Percentiles rank a stretch among this genome's conserved stretches.
phyloP scores from a whole-genome alignment of 1,140 invertebrate genomes.

The Zelostemma sp. region DNA sequence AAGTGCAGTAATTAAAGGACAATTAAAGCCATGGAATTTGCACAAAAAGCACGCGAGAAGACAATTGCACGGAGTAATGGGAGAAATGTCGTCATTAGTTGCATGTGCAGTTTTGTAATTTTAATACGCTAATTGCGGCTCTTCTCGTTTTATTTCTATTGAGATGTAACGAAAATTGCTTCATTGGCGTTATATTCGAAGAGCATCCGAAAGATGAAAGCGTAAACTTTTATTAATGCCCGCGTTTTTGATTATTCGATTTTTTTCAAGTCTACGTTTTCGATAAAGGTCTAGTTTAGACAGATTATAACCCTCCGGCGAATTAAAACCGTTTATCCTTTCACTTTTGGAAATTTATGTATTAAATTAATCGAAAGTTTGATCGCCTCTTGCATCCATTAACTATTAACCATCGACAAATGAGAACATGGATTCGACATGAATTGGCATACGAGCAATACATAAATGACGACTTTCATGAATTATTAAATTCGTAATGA shows the following conservation, averaged over 20 bases:
- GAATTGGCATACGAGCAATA: too few species aligned
- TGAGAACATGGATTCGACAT: too few species aligned
- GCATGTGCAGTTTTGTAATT: neutral
- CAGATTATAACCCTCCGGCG: too few species aligned
- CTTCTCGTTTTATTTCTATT: neutral
- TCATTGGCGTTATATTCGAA: neutral
- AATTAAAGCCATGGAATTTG: neutral
- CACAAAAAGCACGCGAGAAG: neutral
- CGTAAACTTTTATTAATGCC: constrained; percentile 22
- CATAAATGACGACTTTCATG: too few species aligned
- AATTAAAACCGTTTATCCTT: too few species aligned
- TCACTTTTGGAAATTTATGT: too few species aligned
- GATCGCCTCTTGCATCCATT: neutral
- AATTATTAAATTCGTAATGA: too few species aligned
- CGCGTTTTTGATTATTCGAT: constrained; percentile 19
- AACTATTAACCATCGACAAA: neutral
- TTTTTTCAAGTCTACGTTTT: too few species aligned
- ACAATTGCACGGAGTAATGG: neutral
- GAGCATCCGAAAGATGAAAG: constrained; percentile 28
- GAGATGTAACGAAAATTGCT: constrained; percentile 16
- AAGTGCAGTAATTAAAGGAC: neutral
- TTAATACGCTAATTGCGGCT: neutral
- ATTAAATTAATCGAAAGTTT: too few species aligned
- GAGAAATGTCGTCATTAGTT: neutral
- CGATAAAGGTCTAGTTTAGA: too few species aligned